Conservation (phyloP, 1,140 invertebrate genomes). For the Sinonovacula constricta region DNA sequence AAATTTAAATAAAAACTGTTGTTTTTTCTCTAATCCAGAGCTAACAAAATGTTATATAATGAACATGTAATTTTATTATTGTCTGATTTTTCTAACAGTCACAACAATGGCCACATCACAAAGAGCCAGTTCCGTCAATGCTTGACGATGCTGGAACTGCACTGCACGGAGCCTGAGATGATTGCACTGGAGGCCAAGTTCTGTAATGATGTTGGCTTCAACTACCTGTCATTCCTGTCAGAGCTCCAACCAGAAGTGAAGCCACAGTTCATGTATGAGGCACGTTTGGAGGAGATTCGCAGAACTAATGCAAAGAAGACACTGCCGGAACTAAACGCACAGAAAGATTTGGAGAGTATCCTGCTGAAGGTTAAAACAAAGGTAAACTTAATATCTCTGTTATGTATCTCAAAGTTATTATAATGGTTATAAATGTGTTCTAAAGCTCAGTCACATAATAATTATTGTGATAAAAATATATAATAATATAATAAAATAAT, state of each 20-base stretch:
- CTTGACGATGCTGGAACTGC: slow-evolving; percentile 75
- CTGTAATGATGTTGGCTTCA: slow-evolving; percentile 76
- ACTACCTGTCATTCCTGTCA: slow-evolving; percentile 74
- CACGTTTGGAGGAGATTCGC: slow-evolving; percentile 72
- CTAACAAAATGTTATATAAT: background rate
- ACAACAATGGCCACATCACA: slow-evolving; percentile 78
- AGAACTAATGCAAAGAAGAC: slow-evolving; percentile 66
- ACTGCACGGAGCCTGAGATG: slow-evolving; percentile 70
- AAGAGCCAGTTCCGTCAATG: slow-evolving; percentile 76
- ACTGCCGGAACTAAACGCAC: slow-evolving; percentile 66
- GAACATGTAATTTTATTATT: background rate
- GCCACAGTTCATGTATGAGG: slow-evolving; percentile 70
- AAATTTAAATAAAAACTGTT: too few relatives aligned
- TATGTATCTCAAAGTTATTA: too few relatives aligned
- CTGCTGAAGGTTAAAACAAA: slow-evolving; percentile 77
- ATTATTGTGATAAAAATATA: too few relatives aligned
- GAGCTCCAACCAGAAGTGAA: slow-evolving; percentile 70
- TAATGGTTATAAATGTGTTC: too few relatives aligned
- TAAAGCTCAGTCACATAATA: too few relatives aligned
- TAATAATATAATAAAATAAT: too few relatives aligned
- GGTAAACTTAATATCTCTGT: slow-evolving; percentile 57
- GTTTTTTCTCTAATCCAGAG: too few relatives aligned
- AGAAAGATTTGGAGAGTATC: slow-evolving; percentile 72
- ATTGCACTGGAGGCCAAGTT: slow-evolving; percentile 74
- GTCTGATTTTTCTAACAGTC: slow-evolving; percentile 61